Percentiles rank a stretch among this genome's conserved stretches.
Conservation (phyloP, 2,113 vertebrate species). For the Mandrillus leucophaeus region DNA sequence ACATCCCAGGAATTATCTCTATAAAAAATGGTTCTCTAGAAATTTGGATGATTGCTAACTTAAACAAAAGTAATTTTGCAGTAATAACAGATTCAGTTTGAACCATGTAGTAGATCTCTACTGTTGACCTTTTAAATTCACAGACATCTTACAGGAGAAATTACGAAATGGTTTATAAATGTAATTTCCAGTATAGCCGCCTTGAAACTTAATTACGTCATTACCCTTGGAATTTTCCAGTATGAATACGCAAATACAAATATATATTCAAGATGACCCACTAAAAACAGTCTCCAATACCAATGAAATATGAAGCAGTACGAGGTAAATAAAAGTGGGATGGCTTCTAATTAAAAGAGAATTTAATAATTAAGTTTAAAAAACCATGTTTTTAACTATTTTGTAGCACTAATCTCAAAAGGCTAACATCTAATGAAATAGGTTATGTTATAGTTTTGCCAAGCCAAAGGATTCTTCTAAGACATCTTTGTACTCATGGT, state of each 20-base stretch:
- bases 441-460: not conserved
- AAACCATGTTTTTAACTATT: conserved; percentile 48
- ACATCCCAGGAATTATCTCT: not conserved
- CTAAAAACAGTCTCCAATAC: not conserved
- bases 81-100: not conserved
- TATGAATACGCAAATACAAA: conserved; percentile 31
- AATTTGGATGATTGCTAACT: not conserved
- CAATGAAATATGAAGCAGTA: conserved; percentile 2
- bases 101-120: not conserved
- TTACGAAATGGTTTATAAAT: conserved; percentile 43
- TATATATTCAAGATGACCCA: not conserved
- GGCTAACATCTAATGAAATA: not conserved
- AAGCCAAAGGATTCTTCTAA: not conserved
- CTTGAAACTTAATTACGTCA: conserved; percentile 27
- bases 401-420: conserved; percentile 28
- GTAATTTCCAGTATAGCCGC: not conserved
- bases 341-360: conserved; percentile 58
- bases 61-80: not conserved
- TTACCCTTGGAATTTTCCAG: not conserved
- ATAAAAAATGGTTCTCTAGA: not conserved
- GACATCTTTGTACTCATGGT: not conserved
- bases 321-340: conserved; percentile 16
- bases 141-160: not conserved
- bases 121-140: not conserved
- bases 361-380: conserved; percentile 13